A percentile compares a stretch with the other conserved stretches of the same genome.
phyloP scores from a whole-genome alignment of 2,888 invertebrate genomes.

The Conomelus anceps region DNA sequence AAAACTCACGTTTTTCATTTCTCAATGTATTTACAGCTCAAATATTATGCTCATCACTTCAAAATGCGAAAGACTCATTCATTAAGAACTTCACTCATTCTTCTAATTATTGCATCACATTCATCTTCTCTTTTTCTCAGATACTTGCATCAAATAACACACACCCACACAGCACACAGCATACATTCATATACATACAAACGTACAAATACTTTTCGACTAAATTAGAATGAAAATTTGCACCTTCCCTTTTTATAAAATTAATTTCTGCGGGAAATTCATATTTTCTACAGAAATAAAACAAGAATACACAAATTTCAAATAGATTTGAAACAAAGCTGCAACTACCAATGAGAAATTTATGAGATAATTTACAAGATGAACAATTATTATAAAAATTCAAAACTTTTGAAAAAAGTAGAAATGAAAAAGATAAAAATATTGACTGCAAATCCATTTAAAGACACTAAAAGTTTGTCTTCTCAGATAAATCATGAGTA shows the following conservation, averaged over 20 bases:
- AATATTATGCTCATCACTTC: not conserved
- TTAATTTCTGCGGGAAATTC: not conserved
- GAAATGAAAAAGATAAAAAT: not conserved
- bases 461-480: slow-evolving; percentile 12
- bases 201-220: not conserved
- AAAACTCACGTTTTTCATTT: slow-evolving; percentile 17
- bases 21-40: not conserved
- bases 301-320: not conserved
- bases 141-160: slow-evolving; percentile 7
- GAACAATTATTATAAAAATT: not conserved
- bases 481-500: not conserved
- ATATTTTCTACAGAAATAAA: not conserved
- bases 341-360: not conserved
- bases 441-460: slow-evolving; percentile 8
- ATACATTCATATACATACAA: not conserved
- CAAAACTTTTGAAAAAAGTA: not conserved
- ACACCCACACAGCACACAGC: slow-evolving; percentile 15
- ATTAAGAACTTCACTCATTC: not conserved
- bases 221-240: not conserved
- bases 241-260: not conserved
- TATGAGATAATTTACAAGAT: not conserved
- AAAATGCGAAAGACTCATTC: not conserved
- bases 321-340: not conserved
- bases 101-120: not conserved
- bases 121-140: not conserved